Evolutionary conservation across 1,140 invertebrate genomes (phyloP).

Genomic region (Trichonephila clavipes): DNA sequence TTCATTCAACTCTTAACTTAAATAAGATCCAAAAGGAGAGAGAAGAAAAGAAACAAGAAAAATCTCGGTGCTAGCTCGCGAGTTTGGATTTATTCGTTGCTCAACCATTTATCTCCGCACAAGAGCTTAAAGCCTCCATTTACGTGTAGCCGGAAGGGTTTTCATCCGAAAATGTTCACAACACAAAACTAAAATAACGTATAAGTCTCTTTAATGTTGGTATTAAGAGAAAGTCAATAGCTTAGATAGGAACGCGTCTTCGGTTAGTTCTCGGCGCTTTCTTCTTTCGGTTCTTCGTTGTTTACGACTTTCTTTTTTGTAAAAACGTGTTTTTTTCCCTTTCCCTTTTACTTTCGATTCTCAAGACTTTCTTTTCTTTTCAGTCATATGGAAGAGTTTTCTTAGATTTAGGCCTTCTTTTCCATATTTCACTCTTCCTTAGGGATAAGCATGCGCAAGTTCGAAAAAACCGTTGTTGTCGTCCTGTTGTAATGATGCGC

Average conservation of each 20-base stretch:
- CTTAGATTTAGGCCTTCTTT: neutral
- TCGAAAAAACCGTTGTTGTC: neutral
- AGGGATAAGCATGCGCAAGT: neutral
- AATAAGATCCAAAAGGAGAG: neutral
- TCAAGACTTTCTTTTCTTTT: neutral
- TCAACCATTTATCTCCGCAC: constrained; percentile 57
- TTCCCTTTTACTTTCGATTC: neutral
- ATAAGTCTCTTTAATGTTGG: constrained; percentile 60
- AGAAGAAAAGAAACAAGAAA: neutral
- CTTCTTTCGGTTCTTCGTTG: neutral
- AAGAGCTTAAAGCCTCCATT: constrained; percentile 35
- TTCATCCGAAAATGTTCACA: constrained; percentile 48
- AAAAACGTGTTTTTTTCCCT: neutral
- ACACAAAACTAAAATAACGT: constrained; percentile 48
- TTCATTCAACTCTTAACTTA: neutral
- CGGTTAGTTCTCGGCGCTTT: neutral
- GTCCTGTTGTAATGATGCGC: neutral
- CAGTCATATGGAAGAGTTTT: neutral
- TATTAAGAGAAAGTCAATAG: constrained; percentile 58
- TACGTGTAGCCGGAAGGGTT: constrained; percentile 50
- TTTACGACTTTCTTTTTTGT: constrained; percentile 14
- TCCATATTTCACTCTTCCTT: constrained; percentile 4
- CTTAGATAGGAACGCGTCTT: constrained; percentile 37
- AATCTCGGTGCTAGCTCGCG: neutral
- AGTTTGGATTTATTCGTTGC: constrained; percentile 37